A percentile compares a stretch with the other conserved stretches of the same genome.
Evolutionary conservation across 2,888 invertebrate species (phyloP).

Genomic region (Stomorhina lunata): DNA sequence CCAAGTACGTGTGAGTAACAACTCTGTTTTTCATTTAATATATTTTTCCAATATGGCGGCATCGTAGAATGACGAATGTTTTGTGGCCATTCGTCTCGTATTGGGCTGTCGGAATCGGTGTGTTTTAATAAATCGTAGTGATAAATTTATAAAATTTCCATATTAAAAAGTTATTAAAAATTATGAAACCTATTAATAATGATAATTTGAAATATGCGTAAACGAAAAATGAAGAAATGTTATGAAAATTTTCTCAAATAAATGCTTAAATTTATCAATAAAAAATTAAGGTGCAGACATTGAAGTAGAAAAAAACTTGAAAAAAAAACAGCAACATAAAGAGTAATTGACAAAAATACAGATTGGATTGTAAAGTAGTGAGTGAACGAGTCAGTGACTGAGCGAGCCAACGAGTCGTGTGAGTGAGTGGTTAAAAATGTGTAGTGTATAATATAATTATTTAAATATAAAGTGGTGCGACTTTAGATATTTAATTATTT

Average conservation of each 20-base stretch:
- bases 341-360: slow-evolving; percentile 60
- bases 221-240: slow-evolving; percentile 62
- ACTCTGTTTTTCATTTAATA: slow-evolving; percentile 41
- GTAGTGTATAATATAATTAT: slow-evolving; percentile 29
- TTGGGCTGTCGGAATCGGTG: slow-evolving; percentile 66
- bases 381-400: slow-evolving; percentile 44
- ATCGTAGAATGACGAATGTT: slow-evolving; percentile 67
- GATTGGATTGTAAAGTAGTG: slow-evolving; percentile 59
- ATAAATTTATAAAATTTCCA: slow-evolving; percentile 37
- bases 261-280: slow-evolving; percentile 18
- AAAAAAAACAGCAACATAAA: slow-evolving; percentile 60
- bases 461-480: slow-evolving; percentile 51
- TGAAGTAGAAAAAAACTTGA: slow-evolving; percentile 43
- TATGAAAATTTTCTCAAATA: slow-evolving; percentile 28
- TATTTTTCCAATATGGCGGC: slow-evolving; percentile 65
- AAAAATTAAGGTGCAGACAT: slow-evolving; percentile 59
- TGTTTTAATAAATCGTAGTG: slow-evolving; percentile 44
- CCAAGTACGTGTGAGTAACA: slow-evolving; percentile 8
- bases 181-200: slow-evolving; percentile 40
- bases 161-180: slow-evolving; percentile 41
- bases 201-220: slow-evolving; percentile 63
- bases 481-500: slow-evolving; percentile 18
- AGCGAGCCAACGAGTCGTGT: no score
- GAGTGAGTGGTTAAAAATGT: slow-evolving; percentile 44
- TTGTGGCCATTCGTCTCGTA: slow-evolving; percentile 64